A percentile compares a stretch with the other conserved stretches of the same genome.
Conservation (phyloP, 2,888 invertebrate species). For the Lysandra coridon region DNA sequence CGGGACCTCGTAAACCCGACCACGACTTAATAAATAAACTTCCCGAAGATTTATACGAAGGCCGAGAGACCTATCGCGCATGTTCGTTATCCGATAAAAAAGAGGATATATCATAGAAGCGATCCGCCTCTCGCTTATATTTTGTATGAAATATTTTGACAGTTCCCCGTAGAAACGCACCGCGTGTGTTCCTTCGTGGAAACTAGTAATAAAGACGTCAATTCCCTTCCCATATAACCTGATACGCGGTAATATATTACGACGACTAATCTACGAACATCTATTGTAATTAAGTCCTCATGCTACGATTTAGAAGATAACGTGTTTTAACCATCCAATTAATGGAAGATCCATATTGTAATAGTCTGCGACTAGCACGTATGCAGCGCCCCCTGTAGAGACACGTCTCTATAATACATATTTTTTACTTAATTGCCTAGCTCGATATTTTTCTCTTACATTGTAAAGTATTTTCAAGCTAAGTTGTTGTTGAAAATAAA, state of each 20-base stretch:
- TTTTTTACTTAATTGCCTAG: not conserved
- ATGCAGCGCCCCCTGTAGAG: not conserved
- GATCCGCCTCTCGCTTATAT: conserved; percentile 61
- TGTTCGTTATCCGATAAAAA: conserved; percentile 61
- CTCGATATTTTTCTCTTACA: no score
- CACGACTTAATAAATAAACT: conserved; percentile 80
- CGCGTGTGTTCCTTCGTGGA: conserved; percentile 63
- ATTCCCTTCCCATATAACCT: conserved; percentile 36
- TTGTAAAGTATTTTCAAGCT: no score
- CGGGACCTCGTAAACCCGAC: conserved; percentile 74
- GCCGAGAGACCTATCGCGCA: conserved; percentile 58
- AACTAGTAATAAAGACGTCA: conserved; percentile 54
- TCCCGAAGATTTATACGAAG: conserved; percentile 72
- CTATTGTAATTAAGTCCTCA: conserved; percentile 5
- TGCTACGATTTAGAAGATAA: not conserved
- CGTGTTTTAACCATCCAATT: conserved; percentile 17
- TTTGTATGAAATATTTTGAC: conserved; percentile 74
- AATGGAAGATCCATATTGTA: not conserved
- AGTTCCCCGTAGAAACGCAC: conserved; percentile 64
- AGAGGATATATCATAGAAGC: conserved; percentile 64
- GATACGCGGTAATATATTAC: conserved; percentile 33
- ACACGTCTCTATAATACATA: not conserved
- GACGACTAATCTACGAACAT: conserved; percentile 19
- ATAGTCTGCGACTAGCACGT: not conserved
- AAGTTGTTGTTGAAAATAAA: no score